Evolutionary conservation across 2,888 invertebrate genomes (phyloP).

Genomic region (Tenodera sinensis): DNA sequence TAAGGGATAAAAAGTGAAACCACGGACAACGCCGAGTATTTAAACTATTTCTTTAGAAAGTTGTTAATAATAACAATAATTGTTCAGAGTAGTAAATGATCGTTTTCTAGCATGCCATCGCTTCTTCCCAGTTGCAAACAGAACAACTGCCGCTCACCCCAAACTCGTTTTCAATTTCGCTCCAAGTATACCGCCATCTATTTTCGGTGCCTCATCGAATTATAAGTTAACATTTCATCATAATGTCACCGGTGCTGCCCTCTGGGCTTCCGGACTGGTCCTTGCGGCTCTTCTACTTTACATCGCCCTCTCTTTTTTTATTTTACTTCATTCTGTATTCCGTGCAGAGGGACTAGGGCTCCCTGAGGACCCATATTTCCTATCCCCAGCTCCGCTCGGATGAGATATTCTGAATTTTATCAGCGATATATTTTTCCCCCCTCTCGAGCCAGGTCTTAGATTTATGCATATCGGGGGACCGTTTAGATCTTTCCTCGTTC

Average conservation of each 20-base stretch:
- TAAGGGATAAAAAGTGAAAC: no score
- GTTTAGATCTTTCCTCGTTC: conserved; percentile 24
- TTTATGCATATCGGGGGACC: conserved; percentile 27
- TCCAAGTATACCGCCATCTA: not conserved
- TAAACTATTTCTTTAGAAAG: no score
- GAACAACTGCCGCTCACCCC: not conserved
- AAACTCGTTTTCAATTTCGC: not conserved
- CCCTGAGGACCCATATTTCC: conserved; percentile 22
- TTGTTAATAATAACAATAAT: no score
- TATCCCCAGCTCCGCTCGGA: conserved; percentile 12
- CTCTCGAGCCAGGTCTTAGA: conserved; percentile 6
- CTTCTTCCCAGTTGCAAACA: no score
- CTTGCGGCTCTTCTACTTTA: not conserved
- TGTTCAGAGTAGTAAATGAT: no score
- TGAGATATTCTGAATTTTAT: conserved; percentile 26
- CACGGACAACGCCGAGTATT: no score
- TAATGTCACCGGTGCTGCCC: not conserved
- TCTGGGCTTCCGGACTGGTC: not conserved
- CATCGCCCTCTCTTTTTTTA: not conserved
- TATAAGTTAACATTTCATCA: not conserved
- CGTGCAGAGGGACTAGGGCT: conserved; percentile 7
- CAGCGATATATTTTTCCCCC: conserved; percentile 16
- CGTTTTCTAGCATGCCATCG: no score
- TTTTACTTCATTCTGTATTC: conserved; percentile 14
- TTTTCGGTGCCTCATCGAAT: not conserved